These are phyloP conservation scores for Hydra vulgaris DNA, from an alignment of 30 jellyfish, hydroid and myxozoan genomes.

Conservation along the genomic window DNA sequence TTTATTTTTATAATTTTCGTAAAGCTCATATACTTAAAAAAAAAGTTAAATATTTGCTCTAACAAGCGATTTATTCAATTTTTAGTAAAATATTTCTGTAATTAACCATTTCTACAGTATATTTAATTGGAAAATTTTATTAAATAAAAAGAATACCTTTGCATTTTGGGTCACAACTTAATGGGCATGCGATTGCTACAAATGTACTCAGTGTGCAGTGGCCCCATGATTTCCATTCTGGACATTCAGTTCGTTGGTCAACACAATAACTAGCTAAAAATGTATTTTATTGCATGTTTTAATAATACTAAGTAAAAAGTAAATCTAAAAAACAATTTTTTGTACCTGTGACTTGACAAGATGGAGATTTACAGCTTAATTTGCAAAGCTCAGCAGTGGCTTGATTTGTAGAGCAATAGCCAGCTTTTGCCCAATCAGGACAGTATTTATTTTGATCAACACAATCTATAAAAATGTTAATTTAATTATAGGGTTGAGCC, in stretches of 20 bases:
- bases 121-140: background rate
- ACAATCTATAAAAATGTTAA: slow-evolving; percentile 37
- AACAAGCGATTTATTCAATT: too few relatives aligned
- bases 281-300: too few relatives aligned
- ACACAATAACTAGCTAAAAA: slow-evolving; percentile 33
- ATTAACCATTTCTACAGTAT: too few relatives aligned
- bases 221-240: slow-evolving; percentile 66
- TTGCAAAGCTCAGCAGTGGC: too few relatives aligned
- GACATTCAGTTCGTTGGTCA: slow-evolving; percentile 44
- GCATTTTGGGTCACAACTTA: slow-evolving; percentile 67
- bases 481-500: background rate
- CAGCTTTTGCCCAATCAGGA: slow-evolving; percentile 62
- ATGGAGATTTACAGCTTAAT: too few relatives aligned
- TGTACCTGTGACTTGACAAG: slow-evolving; percentile 41
- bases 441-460: slow-evolving; percentile 38
- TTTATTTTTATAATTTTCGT: too few relatives aligned
- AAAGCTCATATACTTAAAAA: too few relatives aligned
- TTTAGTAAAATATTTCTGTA: too few relatives aligned
- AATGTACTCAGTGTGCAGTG: slow-evolving; percentile 66
- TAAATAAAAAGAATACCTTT: slow-evolving; percentile 18
- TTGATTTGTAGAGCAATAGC: slow-evolving; percentile 40
- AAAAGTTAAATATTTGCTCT: too few relatives aligned
- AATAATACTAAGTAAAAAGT: too few relatives aligned
- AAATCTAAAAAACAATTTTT: too few relatives aligned
- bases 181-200: slow-evolving; percentile 47